phyloP scores from a whole-genome alignment of 2,797 vertebrate species.

The Lagorchestes hirsutus region DNA sequence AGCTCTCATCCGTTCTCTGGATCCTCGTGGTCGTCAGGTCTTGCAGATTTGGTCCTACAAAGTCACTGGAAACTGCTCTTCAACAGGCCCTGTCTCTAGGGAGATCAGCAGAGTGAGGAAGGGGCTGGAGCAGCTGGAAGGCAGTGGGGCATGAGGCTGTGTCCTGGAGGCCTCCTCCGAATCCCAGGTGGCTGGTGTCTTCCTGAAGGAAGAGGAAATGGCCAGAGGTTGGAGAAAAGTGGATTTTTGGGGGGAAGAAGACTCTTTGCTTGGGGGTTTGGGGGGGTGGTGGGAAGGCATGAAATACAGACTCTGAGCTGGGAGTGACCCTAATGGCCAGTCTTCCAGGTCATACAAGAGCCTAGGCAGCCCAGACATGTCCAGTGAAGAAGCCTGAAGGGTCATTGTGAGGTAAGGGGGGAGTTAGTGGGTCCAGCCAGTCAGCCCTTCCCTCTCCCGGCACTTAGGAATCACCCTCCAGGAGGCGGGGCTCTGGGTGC shows the following conservation, averaged over 20 bases:
- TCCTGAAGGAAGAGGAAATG: neutral
- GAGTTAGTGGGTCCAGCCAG: neutral
- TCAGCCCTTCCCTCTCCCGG: neutral
- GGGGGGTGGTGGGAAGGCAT: neutral
- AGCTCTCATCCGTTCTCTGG: too few species aligned
- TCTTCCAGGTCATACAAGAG: neutral
- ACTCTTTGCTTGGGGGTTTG: neutral
- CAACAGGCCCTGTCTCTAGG: neutral
- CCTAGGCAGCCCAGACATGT: neutral
- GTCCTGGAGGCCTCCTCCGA: neutral
- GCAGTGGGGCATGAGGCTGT: too few species aligned
- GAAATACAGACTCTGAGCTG: neutral
- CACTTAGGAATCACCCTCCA: neutral
- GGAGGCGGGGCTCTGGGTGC: neutral
- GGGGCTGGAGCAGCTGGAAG: neutral
- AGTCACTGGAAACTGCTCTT: neutral
- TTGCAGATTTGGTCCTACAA: neutral
- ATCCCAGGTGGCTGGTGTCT: neutral
- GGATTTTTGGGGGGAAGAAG: neutral
- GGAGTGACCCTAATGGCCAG: neutral
- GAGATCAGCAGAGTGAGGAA: neutral
- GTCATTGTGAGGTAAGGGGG: neutral
- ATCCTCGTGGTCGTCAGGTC: neutral
- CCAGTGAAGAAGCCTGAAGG: neutral
- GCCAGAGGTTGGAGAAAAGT: neutral